Base-by-base conservation (phyloP, 1,140 invertebrate species). In the Drosophila cardini region DNA sequence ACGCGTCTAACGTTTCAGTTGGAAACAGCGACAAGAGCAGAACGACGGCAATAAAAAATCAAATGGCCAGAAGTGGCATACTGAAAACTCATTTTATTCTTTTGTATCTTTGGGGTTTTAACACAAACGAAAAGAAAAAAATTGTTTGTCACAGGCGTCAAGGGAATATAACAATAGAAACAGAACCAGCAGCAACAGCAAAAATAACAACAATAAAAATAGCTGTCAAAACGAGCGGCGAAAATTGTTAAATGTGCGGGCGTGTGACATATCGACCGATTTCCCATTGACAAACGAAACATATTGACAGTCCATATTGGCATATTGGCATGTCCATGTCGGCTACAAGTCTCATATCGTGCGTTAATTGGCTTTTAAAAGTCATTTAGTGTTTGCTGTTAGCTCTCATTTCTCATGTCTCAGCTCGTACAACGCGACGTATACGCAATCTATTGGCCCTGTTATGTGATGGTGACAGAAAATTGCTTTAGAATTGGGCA, bases 311-410 rank as follows among this genome's bases (percentile, higher is more conserved):
- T 10, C 61, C 36, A 65, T 75, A 56, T 75, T 62, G 57, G 34
- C 36, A 65, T 75, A 56, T 75, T 62, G 57, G 34, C 67, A 34
- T 26, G 45, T 50, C 6, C 53, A 61, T 60, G 62, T 64, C 48
- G 15, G 55, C 40, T 60, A 26, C 21, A 40, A 34, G 62, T 16
- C 52, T 55, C 63, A 73, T 76, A 76, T 76, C 74, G 56, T 40
- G 55, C 56, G 32, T 78, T 78, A 78, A 78, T 78, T 78, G 72
- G 67, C 72, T 72, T 78, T 78, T 78, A 78, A 78, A 78, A 76
- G 76, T 65, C 76, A 78, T 75, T 78, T 76, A 76, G 70, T 76
- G 34, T 50, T 67, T 30, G 58, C 45, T 52, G 48, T 34, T 13
- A 52, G 48, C 48, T 52, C 48, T 18, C 21, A 26, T 26, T 26